These are phyloP conservation scores for Taphrorychus bicolor DNA, from an alignment of 2,888 invertebrate species.

Conservation along the genomic window DNA sequence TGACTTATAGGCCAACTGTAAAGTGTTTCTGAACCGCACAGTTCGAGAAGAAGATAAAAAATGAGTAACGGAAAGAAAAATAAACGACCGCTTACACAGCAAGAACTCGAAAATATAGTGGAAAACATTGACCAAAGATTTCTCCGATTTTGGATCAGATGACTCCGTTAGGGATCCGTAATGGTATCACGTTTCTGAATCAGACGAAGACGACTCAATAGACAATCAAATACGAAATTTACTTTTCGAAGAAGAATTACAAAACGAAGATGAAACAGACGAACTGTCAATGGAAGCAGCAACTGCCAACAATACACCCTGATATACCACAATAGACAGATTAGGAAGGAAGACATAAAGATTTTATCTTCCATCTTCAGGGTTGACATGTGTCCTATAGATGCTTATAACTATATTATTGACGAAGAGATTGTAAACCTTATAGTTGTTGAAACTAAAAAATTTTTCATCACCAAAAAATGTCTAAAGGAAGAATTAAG, in stretches of 20 bases:
- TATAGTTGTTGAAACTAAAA: conserved; percentile 15
- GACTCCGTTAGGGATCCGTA: neutral
- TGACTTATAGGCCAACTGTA: neutral
- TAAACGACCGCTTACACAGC: neutral
- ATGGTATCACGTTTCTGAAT: neutral
- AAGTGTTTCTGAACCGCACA: neutral
- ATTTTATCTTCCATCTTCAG: neutral
- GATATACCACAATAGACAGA: neutral
- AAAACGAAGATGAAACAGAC: neutral
- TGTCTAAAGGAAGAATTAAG: neutral
- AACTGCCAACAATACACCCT: neutral
- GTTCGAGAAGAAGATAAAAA: too few relatives aligned
- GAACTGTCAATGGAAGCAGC: neutral
- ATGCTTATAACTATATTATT: neutral
- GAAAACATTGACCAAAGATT: neutral
- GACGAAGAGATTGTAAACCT: conserved; percentile 8
- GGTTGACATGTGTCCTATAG: neutral
- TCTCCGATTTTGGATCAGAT: neutral
- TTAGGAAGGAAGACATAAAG: conserved; percentile 4
- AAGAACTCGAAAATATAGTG: neutral
- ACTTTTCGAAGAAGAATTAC: neutral
- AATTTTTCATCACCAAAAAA: conserved; percentile 11
- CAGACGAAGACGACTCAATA: neutral
- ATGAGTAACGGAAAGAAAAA: neutral
- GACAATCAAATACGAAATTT: neutral